phyloP scores from a whole-genome alignment of 2,797 vertebrate genomes.

The Scolopax rusticola region DNA sequence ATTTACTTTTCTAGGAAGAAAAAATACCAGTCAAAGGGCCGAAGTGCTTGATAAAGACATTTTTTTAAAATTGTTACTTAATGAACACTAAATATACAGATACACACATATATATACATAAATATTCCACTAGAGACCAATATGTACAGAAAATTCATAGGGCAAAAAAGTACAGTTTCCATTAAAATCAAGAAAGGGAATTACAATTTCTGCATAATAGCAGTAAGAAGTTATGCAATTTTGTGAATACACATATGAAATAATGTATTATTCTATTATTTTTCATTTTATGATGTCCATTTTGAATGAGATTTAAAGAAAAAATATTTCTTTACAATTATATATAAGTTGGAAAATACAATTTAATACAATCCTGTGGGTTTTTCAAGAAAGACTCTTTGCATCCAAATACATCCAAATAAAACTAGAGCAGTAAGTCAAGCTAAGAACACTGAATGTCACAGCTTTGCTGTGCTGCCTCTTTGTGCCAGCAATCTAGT shows the following conservation, averaged over 20 bases:
- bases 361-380: accelerated
- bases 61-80: background rate
- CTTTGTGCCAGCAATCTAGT: background rate
- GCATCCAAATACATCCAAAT: background rate
- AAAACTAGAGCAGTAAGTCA: background rate
- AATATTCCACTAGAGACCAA: background rate
- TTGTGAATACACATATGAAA: background rate
- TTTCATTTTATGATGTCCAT: background rate
- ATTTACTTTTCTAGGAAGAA: background rate
- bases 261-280: background rate
- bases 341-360: background rate
- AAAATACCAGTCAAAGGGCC: background rate
- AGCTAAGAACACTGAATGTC: background rate
- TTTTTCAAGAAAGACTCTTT: background rate
- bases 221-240: background rate
- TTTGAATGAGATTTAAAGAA: background rate
- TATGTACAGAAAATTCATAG: background rate
- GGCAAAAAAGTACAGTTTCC: background rate
- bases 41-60: background rate
- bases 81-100: background rate
- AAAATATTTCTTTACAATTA: background rate
- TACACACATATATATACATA: background rate
- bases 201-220: background rate
- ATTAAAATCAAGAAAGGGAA: background rate
- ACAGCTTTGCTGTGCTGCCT: background rate